phyloP scores from a whole-genome alignment of 1,140 invertebrate genomes.

The Macrosteles quadrilineatus region DNA sequence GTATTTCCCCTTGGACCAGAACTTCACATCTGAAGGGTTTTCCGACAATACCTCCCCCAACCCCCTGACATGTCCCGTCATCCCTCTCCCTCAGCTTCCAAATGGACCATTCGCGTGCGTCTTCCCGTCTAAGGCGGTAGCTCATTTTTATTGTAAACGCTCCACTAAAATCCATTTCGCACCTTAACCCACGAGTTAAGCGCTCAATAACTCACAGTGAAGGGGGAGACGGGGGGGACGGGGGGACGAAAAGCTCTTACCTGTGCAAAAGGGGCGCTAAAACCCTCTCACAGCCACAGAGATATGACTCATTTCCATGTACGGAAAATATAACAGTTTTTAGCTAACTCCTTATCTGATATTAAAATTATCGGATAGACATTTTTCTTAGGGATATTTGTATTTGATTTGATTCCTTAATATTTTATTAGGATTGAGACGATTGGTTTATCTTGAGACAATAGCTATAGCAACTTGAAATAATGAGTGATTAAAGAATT shows the following conservation, averaged over 20 bases:
- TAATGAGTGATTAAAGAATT: too few relatives aligned
- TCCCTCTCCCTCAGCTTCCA: background rate
- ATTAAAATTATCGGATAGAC: too few relatives aligned
- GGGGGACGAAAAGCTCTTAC: background rate
- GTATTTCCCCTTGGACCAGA: background rate
- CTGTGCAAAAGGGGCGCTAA: too few relatives aligned
- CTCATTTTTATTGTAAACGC: slow-evolving; percentile 26
- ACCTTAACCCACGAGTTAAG: slow-evolving; percentile 1
- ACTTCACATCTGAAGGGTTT: slow-evolving; percentile 20
- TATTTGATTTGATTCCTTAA: too few relatives aligned
- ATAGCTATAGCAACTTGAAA: too few relatives aligned
- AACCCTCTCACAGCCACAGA: too few relatives aligned
- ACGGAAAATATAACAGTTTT: too few relatives aligned
- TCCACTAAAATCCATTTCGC: slow-evolving; percentile 23
- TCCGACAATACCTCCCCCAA: background rate
- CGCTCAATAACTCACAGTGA: slow-evolving; percentile 5
- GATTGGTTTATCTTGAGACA: too few relatives aligned
- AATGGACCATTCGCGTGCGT: slow-evolving; percentile 5
- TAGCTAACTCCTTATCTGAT: too few relatives aligned
- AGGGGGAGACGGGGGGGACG: background rate
- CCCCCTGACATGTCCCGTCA: background rate
- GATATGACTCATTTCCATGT: too few relatives aligned
- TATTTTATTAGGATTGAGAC: too few relatives aligned
- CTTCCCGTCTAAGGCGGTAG: background rate
- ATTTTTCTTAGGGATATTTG: too few relatives aligned